Percentiles rank a stretch among this genome's conserved stretches.
Evolutionary conservation across 2,797 vertebrate genomes (phyloP).

Genomic region (Myotis pilosus): DNA sequence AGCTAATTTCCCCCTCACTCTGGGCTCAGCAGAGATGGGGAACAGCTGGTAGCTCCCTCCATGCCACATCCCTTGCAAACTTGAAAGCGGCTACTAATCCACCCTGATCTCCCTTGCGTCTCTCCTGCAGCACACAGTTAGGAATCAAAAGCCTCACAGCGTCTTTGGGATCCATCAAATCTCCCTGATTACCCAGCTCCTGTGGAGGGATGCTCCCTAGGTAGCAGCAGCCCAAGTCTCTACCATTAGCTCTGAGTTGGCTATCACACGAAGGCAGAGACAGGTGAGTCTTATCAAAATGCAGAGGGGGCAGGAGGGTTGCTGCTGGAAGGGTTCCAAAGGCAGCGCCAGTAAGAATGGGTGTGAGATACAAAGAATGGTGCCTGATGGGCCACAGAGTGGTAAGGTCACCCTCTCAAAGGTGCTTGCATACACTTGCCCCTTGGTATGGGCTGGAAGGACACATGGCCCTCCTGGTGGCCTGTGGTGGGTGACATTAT

Average conservation of each 20-base stretch:
- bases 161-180: not conserved
- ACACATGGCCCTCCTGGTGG: not conserved
- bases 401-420: not conserved
- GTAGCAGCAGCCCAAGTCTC: not conserved
- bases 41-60: not conserved
- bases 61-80: not conserved
- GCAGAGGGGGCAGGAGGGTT: not conserved
- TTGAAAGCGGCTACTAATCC: constrained; percentile 28
- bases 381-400: rapidly evolving
- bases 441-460: not conserved
- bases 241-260: not conserved
- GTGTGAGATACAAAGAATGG: not conserved
- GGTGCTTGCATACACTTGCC: not conserved
- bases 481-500: not conserved
- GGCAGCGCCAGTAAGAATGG: not conserved
- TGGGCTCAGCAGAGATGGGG: not conserved
- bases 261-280: not conserved
- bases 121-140: not conserved
- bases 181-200: not conserved
- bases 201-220: not conserved
- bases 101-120: not conserved
- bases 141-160: not conserved
- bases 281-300: not conserved
- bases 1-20: not conserved
- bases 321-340: not conserved